Percentiles rank a stretch among this genome's conserved stretches.
phyloP scores from a whole-genome alignment of 2,113 vertebrate species.

The Urocynchramus pylzowi region DNA sequence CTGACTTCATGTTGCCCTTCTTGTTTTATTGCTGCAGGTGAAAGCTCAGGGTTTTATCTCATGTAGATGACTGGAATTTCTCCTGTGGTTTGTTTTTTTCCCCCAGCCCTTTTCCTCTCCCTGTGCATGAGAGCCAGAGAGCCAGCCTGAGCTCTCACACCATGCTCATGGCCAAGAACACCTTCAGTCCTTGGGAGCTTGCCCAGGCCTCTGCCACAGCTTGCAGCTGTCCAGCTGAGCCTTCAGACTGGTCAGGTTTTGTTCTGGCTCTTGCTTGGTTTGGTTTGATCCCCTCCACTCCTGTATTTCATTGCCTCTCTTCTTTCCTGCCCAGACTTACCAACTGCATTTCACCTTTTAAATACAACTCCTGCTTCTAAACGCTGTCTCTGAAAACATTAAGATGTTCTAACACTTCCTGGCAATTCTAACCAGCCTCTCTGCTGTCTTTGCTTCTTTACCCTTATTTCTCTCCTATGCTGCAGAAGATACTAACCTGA shows the following conservation, averaged over 20 bases:
- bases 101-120: neutral
- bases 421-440: conserved; percentile 69
- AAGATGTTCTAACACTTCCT: conserved; percentile 22
- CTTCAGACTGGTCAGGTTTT: neutral
- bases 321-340: neutral
- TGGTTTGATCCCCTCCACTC: neutral
- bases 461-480: conserved; percentile 71
- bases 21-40: neutral
- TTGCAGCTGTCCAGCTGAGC: neutral
- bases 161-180: neutral
- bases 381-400: neutral
- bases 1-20: neutral
- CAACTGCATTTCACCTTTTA: neutral
- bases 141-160: neutral
- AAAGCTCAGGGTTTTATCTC: neutral
- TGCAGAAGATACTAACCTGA: conserved; percentile 94
- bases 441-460: conserved; percentile 73
- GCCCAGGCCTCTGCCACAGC: neutral
- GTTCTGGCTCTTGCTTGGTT: neutral
- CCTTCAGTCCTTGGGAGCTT: neutral
- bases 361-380: neutral
- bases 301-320: neutral
- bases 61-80: neutral
- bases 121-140: neutral
- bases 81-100: neutral